Conservation (phyloP, 2,797 vertebrate genomes). For the Anomalospiza imberbis region DNA sequence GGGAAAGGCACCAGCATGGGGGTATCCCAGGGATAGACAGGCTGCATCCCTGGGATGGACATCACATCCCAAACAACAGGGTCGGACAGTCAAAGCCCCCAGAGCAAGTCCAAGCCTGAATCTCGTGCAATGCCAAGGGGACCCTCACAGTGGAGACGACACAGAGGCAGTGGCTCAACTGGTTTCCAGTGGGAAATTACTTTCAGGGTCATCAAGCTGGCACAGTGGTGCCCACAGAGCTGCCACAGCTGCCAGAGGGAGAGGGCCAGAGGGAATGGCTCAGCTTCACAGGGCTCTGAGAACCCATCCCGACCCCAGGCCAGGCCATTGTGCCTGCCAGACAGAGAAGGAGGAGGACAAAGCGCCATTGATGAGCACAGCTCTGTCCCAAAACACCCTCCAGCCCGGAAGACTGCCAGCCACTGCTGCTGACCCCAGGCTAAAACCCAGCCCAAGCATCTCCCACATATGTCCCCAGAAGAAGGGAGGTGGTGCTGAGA, state of each 20-base stretch:
- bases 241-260: neutral
- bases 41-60: neutral
- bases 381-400: slow-evolving; percentile 10
- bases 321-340: neutral
- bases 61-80: neutral
- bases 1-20: neutral
- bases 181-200: neutral
- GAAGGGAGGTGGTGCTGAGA: neutral
- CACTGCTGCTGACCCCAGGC: neutral
- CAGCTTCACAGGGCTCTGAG: neutral
- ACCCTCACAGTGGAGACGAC: fast-evolving
- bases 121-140: fast-evolving
- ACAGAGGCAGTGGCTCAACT: fast-evolving
- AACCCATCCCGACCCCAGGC: fast-evolving
- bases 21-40: neutral
- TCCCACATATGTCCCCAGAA: neutral
- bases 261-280: neutral
- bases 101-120: neutral
- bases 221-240: neutral
- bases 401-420: neutral
- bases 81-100: neutral
- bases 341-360: slow-evolving; percentile 16
- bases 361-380: neutral
- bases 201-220: neutral
- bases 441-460: neutral